Conservation (phyloP, 2,797 vertebrate genomes). For the Poeciliopsis gracilis region DNA sequence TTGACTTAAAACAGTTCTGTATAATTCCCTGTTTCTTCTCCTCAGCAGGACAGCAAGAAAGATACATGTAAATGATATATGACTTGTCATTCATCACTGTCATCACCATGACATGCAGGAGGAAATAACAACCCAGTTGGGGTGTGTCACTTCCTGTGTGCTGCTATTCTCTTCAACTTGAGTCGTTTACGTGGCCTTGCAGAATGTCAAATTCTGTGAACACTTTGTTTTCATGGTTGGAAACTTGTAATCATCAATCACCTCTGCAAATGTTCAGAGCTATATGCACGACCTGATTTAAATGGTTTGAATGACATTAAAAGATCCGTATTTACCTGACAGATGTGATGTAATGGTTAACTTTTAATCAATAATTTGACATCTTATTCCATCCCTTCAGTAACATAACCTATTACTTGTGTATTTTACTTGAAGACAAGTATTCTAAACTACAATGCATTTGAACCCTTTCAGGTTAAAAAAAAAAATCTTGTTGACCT, state of each 20-base stretch:
- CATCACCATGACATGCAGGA: constrained; percentile 58
- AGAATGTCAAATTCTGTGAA: constrained; percentile 44
- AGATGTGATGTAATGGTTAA: background rate
- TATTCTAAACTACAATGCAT: background rate
- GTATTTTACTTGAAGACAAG: background rate
- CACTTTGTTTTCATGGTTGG: constrained; percentile 17
- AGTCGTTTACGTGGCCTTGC: constrained; percentile 16
- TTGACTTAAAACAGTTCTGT: constrained; percentile 57
- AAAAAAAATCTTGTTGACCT: background rate
- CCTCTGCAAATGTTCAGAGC: background rate
- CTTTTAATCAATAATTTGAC: constrained; percentile 2
- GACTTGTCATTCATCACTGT: constrained; percentile 70
- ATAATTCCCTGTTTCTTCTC: constrained; percentile 55
- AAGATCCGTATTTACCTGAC: background rate
- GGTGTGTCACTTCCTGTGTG: constrained; percentile 65
- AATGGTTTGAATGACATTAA: background rate
- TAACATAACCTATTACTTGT: background rate
- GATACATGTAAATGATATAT: constrained; percentile 68
- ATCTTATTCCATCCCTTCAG: constrained; percentile 1
- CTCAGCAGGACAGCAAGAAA: constrained; percentile 50
- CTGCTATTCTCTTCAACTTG: constrained; percentile 46
- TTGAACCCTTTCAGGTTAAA: background rate
- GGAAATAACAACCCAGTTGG: constrained; percentile 55
- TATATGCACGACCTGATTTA: background rate
- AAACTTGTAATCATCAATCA: background rate